Conservation (phyloP, 2,888 invertebrate species). For the Oscheius sp. region DNA sequence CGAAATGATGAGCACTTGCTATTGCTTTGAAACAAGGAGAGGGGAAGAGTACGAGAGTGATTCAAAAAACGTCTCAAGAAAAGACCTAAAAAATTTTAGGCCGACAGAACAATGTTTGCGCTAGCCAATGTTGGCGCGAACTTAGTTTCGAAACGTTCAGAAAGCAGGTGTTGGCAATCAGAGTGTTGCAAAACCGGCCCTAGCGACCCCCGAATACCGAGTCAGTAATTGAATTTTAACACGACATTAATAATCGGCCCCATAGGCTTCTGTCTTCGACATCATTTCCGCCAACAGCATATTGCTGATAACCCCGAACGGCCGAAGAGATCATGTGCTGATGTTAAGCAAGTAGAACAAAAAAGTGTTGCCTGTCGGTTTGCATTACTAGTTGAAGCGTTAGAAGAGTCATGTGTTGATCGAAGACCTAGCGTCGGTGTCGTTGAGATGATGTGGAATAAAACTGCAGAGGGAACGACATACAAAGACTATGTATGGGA, state of each 20-base stretch:
- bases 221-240: slow-evolving; percentile 18
- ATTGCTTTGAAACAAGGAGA: neutral
- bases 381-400: slow-evolving; percentile 10
- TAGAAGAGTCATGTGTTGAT: slow-evolving; percentile 15
- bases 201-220: neutral
- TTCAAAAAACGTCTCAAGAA: neutral
- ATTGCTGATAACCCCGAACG: neutral
- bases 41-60: neutral
- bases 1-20: neutral
- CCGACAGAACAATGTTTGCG: slow-evolving; percentile 17
- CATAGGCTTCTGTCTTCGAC: too few species aligned
- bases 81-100: slow-evolving; percentile 20
- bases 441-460: neutral
- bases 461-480: neutral
- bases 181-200: slow-evolving; percentile 1
- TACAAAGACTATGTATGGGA: neutral
- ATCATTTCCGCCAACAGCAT: neutral
- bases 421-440: neutral
- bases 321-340: neutral
- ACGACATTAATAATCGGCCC: neutral
- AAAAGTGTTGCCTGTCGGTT: neutral
- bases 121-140: slow-evolving; percentile 21
- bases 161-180: slow-evolving; percentile 16
- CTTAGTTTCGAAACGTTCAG: slow-evolving; percentile 17
- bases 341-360: neutral